phyloP scores from a whole-genome alignment of 2,888 invertebrate genomes.

The Sepiola atlantica region DNA sequence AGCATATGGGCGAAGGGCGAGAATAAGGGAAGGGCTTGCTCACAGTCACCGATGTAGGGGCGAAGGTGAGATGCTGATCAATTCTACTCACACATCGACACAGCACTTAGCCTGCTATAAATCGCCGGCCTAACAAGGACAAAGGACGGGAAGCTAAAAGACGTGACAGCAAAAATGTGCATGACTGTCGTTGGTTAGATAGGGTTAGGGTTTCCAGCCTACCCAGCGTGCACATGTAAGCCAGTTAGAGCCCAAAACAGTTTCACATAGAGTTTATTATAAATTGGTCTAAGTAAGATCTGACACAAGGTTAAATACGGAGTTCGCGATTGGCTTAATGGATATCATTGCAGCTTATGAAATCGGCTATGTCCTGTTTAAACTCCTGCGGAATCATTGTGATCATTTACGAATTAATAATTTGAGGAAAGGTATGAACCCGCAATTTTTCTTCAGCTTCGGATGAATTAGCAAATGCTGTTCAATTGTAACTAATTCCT shows the following conservation, averaged over 20 bases:
- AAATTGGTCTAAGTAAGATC: neutral
- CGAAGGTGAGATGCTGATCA: slow-evolving; percentile 51
- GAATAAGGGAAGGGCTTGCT: neutral
- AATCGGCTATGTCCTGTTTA: too few relatives aligned
- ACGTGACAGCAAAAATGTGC: neutral
- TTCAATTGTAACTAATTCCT: too few relatives aligned
- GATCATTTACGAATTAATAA: too few relatives aligned
- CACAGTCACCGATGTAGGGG: neutral
- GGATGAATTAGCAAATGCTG: too few relatives aligned
- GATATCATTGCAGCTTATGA: too few relatives aligned
- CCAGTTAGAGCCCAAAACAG: neutral
- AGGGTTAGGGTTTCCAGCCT: neutral
- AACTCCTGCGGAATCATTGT: too few relatives aligned
- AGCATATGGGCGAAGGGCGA: slow-evolving; percentile 47
- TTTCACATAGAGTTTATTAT: neutral
- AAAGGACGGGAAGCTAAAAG: neutral
- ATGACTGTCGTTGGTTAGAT: neutral
- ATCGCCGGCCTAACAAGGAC: neutral
- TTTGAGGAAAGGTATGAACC: too few relatives aligned
- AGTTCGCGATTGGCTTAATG: too few relatives aligned
- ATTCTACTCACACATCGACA: neutral
- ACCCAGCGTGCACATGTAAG: neutral
- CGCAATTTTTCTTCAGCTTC: too few relatives aligned
- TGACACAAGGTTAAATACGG: too few relatives aligned
- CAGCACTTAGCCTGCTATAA: neutral